Conservation (phyloP, 2,888 invertebrate species). For the Leucophenga montana region DNA sequence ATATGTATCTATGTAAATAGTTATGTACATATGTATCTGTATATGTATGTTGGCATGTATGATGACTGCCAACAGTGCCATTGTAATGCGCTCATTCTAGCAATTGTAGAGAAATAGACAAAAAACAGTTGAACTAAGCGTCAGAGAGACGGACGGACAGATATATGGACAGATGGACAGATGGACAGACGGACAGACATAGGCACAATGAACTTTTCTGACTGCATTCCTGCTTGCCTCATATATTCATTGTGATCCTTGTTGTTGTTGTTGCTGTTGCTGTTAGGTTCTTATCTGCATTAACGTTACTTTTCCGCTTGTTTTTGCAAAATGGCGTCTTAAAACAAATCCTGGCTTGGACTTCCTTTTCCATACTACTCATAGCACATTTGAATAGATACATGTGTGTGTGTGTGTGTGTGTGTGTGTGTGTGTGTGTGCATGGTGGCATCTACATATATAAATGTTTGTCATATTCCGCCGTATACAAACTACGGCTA, state of each 20-base stretch:
- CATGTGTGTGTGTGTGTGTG: no score
- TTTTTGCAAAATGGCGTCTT: conserved; percentile 16
- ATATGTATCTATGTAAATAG: no score
- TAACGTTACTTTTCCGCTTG: conserved; percentile 12
- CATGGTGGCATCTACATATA: conserved; percentile 35
- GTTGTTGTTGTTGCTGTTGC: conserved; percentile 14
- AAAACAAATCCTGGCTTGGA: conserved; percentile 4
- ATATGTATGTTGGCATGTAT: conserved; percentile 2
- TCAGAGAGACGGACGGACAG: conserved; percentile 26
- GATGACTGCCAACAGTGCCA: not conserved
- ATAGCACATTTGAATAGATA: no score
- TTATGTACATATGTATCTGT: not conserved
- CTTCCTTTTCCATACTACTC: conserved; percentile 5
- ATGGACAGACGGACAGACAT: not conserved
- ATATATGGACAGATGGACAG: conserved; percentile 30
- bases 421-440: conserved; percentile 41
- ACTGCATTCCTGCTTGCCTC: not conserved
- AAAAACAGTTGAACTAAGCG: no score
- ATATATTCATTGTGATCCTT: not conserved
- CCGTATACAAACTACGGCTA: not conserved
- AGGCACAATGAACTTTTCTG: conserved; percentile 7
- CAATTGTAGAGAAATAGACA: no score
- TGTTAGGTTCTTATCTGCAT: conserved; percentile 5
- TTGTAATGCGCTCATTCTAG: no score
- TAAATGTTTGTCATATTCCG: conserved; percentile 27